Evolutionary conservation across 2,797 vertebrate species (phyloP).

Genomic region (Ctenopoma kingsleyae): DNA sequence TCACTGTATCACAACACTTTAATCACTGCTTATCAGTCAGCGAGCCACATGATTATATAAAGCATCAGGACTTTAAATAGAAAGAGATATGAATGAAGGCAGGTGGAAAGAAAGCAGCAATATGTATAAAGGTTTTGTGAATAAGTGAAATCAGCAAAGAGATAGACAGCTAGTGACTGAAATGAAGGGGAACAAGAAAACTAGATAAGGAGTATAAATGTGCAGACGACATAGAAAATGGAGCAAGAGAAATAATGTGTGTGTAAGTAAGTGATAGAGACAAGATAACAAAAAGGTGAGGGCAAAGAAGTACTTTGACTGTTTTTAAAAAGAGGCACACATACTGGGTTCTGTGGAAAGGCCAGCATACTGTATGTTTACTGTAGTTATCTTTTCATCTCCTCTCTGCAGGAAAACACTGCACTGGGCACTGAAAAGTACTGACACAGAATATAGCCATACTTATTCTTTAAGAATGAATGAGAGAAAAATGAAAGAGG

Average conservation of each 20-base stretch:
- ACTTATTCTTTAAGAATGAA: conserved; percentile 34
- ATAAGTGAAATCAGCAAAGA: conserved; percentile 41
- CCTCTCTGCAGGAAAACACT: conserved; percentile 23
- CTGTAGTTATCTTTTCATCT: conserved; percentile 36
- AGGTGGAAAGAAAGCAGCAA: conserved; percentile 2
- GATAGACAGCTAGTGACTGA: conserved; percentile 16
- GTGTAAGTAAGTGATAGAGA: conserved; percentile 36
- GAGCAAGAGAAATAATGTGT: conserved; percentile 33
- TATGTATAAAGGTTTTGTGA: conserved; percentile 21
- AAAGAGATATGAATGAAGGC: conserved; percentile 13
- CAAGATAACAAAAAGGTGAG: conserved; percentile 46
- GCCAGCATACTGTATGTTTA: conserved; percentile 45
- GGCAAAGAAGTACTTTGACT: conserved; percentile 45
- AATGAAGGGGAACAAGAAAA: conserved; percentile 23
- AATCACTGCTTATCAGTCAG: conserved; percentile 66
- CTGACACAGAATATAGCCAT: conserved; percentile 27
- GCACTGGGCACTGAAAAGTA: conserved; percentile 15
- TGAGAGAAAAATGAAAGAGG: conserved; percentile 12
- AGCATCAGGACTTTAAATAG: conserved; percentile 42
- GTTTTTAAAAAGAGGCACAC: conserved; percentile 33
- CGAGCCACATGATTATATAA: conserved; percentile 38
- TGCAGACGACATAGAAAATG: conserved; percentile 26
- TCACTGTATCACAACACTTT: conserved; percentile 61
- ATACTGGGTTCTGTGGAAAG: conserved; percentile 27
- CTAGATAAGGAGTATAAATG: conserved; percentile 35